These are phyloP conservation scores for Morphnarchus princeps DNA, from an alignment of 2,113 vertebrate species.

Conservation along the genomic window DNA sequence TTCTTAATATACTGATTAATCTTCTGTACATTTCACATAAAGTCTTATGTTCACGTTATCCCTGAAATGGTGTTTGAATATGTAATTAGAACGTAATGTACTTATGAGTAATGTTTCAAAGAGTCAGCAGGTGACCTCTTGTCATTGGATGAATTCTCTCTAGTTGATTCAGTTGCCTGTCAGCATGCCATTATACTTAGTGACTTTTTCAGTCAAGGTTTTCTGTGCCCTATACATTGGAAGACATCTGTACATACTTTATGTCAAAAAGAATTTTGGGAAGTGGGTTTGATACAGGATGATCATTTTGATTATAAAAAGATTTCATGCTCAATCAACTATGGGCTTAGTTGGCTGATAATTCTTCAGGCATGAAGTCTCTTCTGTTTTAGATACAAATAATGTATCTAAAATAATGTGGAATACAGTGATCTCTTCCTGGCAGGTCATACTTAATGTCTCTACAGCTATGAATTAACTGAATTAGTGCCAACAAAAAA, in stretches of 20 bases:
- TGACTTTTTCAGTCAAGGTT: background rate
- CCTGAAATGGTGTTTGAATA: background rate
- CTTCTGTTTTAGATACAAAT: background rate
- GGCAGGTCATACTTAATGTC: background rate
- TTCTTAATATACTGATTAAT: background rate
- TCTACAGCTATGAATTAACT: background rate
- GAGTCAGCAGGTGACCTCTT: background rate
- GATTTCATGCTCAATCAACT: background rate
- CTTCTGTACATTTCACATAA: background rate
- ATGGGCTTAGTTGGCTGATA: background rate
- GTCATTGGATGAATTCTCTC: background rate
- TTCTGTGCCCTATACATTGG: background rate
- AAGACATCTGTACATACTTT: background rate
- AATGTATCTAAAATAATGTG: background rate
- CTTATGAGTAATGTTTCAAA: background rate
- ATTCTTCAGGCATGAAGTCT: background rate
- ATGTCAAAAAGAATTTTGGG: background rate
- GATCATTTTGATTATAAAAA: background rate
- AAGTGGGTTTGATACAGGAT: background rate
- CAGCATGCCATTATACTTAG: background rate
- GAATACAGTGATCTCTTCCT: background rate
- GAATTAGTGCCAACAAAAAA: background rate
- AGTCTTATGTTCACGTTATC: background rate
- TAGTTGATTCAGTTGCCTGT: background rate
- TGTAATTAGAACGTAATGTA: background rate